These are phyloP conservation scores for Pyrrhosoma nymphula DNA, from an alignment of 2,888 invertebrate species.

Conservation along the genomic window DNA sequence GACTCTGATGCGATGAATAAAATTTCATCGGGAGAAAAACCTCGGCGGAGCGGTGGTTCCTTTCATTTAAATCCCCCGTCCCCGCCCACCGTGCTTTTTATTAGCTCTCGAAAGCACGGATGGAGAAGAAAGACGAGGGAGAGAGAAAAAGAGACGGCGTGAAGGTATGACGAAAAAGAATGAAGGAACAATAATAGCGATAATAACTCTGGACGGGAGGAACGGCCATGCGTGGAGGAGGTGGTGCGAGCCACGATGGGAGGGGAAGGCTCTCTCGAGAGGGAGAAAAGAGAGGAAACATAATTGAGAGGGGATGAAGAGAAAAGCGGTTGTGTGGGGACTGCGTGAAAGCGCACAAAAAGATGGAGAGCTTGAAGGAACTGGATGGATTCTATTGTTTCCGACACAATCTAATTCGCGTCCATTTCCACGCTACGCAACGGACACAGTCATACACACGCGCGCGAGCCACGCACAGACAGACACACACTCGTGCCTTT, in stretches of 20 bases:
- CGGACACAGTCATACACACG: constrained; percentile 4
- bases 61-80: not conserved
- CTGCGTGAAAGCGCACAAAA: not conserved
- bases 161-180: not conserved
- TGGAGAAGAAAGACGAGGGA: not conserved
- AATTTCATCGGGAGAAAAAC: not conserved
- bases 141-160: not conserved
- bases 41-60: not conserved
- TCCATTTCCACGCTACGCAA: not conserved
- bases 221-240: not conserved
- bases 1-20: constrained; percentile 35
- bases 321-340: not conserved
- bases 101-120: not conserved
- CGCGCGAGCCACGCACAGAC: not conserved
- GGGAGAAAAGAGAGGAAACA: not conserved
- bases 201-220: not conserved
- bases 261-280: no score
- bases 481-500: not conserved
- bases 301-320: not conserved
- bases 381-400: constrained; percentile 10
- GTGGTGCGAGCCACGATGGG: not conserved
- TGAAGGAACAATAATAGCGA: not conserved
- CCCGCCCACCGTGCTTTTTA: not conserved
- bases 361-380: not conserved
- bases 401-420: not conserved